Evolutionary conservation across 2,113 vertebrate genomes (phyloP).

Genomic region (Atrichornis clamosus): DNA sequence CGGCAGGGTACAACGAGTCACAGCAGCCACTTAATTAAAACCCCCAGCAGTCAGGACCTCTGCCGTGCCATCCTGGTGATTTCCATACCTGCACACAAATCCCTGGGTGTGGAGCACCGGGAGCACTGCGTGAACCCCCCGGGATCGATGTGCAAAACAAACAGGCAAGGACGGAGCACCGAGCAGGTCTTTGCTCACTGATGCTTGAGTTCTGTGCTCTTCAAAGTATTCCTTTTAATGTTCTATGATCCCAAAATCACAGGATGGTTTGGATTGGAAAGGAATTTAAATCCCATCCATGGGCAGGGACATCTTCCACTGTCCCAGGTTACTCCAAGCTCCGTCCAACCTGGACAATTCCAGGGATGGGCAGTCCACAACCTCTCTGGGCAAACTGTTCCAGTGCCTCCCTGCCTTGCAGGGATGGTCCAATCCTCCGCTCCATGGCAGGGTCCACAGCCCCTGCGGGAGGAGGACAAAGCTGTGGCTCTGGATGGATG

Average conservation of each 20-base stretch:
- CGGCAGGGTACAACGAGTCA: not conserved
- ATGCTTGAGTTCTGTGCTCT: not conserved
- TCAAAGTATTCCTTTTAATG: not conserved
- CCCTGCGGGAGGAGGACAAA: not conserved
- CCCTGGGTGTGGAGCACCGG: not conserved
- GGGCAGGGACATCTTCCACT: not conserved
- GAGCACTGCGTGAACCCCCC: not conserved
- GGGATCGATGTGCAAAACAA: not conserved
- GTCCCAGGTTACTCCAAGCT: not conserved
- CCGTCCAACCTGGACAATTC: rapidly evolving
- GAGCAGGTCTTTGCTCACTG: not conserved
- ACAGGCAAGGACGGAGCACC: not conserved
- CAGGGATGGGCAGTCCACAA: not conserved
- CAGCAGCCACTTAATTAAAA: not conserved
- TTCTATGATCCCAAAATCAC: not conserved
- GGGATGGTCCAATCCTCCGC: not conserved
- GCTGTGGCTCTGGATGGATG: not conserved
- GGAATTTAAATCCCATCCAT: not conserved
- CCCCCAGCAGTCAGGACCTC: not conserved
- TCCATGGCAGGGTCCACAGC: not conserved
- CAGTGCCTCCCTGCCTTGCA: not conserved
- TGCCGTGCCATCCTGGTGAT: not conserved
- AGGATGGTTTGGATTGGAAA: not conserved
- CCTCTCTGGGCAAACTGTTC: not conserved
- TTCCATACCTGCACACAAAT: not conserved